Evolutionary conservation across 2,797 vertebrate genomes (phyloP), one percentile per base, ranked within the genome.

Genomic region (Artibeus jamaicensis): DNA sequence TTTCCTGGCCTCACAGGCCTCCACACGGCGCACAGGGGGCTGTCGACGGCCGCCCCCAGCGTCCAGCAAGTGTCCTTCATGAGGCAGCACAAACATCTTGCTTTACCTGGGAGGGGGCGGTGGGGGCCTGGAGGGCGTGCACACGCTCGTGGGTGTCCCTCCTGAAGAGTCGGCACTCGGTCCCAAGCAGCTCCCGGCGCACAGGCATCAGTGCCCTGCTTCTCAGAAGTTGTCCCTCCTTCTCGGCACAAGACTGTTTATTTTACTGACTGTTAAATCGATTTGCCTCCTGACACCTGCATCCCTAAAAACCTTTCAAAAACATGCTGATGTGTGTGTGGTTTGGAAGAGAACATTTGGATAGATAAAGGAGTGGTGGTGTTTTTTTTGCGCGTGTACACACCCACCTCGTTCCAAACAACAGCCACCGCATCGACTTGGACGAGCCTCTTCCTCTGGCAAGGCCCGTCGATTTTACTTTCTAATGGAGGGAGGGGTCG

Each of bases 291-390:
- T 26, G 46, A 55, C 42, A 71, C 21, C 67, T 85, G 39, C 1
- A 22, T 21, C 44, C 19, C 7, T 59, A 26, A 95, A 93, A 74
- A n/a, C 42, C 34, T 86, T 74, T 32, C 46, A 22, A 77, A 82
- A 74, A 15, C 53, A 18, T 4, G 22, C 37, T 37, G 67, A 57
- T 34, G 3, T 46, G 26, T 67, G 9, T 39, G 57, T 59, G 93
- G 55, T 90, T 86, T 91, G 67, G 55, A 91, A 86, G 78, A 86
- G 39, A 86, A 67, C 29, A 12, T 71, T 67, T 39, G 81, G 37
- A 22, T 14, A 73, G 46, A 84, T 59, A 32, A 77, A 71, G 11
- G 24, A 48, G 26, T 34, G 79, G 84, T 50, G n/a, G n/a, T n/a
- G n/a, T 34, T 55, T 71, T 34, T 29, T 29, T 42, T 26, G 1